Evolutionary conservation across 2,113 vertebrate species (phyloP).

Genomic region (Cairina moschata): DNA sequence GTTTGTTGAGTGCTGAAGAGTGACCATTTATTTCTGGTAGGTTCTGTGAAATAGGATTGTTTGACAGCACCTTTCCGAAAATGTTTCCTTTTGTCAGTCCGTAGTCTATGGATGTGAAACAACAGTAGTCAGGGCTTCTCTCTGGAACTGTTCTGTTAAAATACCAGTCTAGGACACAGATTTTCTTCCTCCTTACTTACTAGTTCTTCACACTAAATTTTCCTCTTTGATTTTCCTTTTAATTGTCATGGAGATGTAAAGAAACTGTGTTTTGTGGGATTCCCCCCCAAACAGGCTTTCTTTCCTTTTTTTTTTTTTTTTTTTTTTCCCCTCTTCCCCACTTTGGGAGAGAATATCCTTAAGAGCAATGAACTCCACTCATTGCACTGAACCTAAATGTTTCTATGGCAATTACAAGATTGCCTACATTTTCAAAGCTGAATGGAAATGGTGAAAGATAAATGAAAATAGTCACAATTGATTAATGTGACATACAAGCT

Average conservation of each 20-base stretch:
- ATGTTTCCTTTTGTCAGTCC: neutral
- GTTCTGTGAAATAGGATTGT: neutral
- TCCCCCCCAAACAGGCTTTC: fast-evolving
- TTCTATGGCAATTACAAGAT: neutral
- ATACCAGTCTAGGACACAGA: neutral
- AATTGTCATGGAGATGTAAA: neutral
- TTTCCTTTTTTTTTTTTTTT: neutral
- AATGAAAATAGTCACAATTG: neutral
- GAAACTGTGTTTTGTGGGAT: neutral
- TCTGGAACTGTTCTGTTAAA: fast-evolving
- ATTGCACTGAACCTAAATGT: neutral
- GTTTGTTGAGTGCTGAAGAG: neutral
- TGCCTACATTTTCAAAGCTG: neutral
- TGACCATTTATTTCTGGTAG: neutral
- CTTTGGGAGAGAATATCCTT: neutral
- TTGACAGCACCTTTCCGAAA: neutral
- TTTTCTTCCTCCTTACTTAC: neutral
- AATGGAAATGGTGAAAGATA: neutral
- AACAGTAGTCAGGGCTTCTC: neutral
- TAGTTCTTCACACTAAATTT: neutral
- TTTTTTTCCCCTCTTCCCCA: fast-evolving
- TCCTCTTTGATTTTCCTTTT: neutral
- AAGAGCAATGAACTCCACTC: neutral
- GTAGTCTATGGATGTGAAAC: neutral
- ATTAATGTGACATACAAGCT: neutral